These are phyloP conservation scores for Folsomia manolachei DNA, from an alignment of 2,888 invertebrate species.

Conservation along the genomic window DNA sequence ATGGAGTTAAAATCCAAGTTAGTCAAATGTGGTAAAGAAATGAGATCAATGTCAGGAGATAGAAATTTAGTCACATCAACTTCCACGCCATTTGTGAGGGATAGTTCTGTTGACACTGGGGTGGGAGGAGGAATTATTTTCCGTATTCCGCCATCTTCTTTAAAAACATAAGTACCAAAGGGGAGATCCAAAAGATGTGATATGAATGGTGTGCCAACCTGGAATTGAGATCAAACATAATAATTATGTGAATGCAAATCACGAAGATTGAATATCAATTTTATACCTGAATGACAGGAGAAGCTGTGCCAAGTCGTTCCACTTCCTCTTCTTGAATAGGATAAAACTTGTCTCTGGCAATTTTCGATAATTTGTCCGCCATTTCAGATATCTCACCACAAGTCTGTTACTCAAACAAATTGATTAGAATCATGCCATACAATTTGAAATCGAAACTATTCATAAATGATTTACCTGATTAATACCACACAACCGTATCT, in stretches of 20 bases:
- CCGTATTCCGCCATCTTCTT: constrained; percentile 44
- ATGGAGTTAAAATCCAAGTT: constrained; percentile 42
- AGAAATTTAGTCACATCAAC: constrained; percentile 48
- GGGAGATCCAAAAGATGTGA: constrained; percentile 49
- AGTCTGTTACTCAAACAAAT: constrained; percentile 26
- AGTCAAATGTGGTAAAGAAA: constrained; percentile 48
- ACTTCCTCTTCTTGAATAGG: constrained; percentile 48
- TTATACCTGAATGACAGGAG: constrained; percentile 46
- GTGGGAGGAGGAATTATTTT: constrained; percentile 39
- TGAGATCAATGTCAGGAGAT: constrained; percentile 45
- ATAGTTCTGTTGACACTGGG: constrained; percentile 43
- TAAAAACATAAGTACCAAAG: constrained; percentile 48
- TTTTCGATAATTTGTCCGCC: constrained; percentile 46
- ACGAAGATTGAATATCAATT: not conserved
- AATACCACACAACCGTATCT: constrained; percentile 45
- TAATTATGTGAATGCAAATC: not conserved
- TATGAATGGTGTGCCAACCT: constrained; percentile 49
- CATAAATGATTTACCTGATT: constrained; percentile 39
- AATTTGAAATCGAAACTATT: constrained; percentile 4
- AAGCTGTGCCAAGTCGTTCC: constrained; percentile 37
- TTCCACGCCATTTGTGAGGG: constrained; percentile 47
- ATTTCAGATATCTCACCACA: constrained; percentile 46
- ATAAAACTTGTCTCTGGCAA: constrained; percentile 49
- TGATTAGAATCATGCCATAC: not conserved
- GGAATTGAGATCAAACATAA: constrained; percentile 6